Percentiles rank a stretch among this genome's conserved stretches.
phyloP scores from a whole-genome alignment of 2,797 vertebrate genomes.

The Diglossa cyanea region DNA sequence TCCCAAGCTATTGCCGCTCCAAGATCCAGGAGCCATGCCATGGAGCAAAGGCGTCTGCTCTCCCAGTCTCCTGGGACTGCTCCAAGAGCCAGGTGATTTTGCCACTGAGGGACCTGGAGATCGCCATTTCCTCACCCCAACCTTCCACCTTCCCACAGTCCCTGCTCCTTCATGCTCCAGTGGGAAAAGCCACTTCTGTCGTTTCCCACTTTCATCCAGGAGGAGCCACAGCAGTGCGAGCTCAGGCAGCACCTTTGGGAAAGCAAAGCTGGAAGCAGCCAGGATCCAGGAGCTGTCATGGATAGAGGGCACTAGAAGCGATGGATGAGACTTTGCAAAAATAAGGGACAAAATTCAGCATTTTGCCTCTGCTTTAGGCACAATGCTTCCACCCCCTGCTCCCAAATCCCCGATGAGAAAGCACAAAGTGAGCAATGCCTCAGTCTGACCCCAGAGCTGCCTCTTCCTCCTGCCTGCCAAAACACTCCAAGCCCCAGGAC shows the following conservation, averaged over 20 bases:
- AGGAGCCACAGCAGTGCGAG: neutral
- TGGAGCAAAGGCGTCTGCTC: neutral
- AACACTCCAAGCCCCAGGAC: neutral
- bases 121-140: neutral
- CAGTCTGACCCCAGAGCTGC: neutral
- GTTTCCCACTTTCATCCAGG: constrained; percentile 43
- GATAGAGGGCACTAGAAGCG: neutral
- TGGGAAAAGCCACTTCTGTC: neutral
- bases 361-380: neutral
- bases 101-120: neutral
- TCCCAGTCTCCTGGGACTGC: fast-evolving
- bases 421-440: neutral
- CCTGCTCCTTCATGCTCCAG: constrained; percentile 19
- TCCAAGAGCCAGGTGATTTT: neutral
- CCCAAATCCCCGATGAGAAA: neutral
- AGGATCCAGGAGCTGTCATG: neutral
- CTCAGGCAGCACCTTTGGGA: neutral
- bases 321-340: neutral
- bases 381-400: neutral
- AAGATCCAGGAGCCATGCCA: neutral
- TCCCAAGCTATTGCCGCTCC: neutral
- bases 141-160: neutral
- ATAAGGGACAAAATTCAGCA: neutral
- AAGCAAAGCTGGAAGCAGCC: neutral
- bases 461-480: neutral